A percentile compares a stretch with the other conserved stretches of the same genome.
Conservation (phyloP, 2,888 invertebrate genomes). For the Parascotia fuliginaria region DNA sequence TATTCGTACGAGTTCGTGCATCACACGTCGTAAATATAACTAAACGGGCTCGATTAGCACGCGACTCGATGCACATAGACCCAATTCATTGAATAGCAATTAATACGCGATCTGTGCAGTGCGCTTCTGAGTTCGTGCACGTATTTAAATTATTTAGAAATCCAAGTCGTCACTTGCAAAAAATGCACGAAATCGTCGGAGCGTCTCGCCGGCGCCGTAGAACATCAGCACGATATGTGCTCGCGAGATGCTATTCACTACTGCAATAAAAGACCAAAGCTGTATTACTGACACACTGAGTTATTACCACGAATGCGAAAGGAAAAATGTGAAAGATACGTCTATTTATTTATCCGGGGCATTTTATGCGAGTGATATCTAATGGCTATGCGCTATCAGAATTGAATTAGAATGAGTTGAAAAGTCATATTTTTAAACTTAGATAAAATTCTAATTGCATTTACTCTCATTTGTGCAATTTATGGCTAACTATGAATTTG, state of each 20-base stretch:
- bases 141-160: constrained; percentile 86
- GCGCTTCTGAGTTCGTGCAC: constrained; percentile 72
- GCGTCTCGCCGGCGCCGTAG: constrained; percentile 64
- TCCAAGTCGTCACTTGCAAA: constrained; percentile 79
- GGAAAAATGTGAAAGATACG: constrained; percentile 12
- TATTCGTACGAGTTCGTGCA: constrained; percentile 36
- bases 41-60: constrained; percentile 49
- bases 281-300: background rate
- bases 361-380: constrained; percentile 13
- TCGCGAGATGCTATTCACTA: constrained; percentile 15
- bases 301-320: background rate
- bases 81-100: constrained; percentile 69
- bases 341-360: constrained; percentile 4
- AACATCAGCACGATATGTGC: constrained; percentile 52
- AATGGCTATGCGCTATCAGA: constrained; percentile 1
- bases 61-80: constrained; percentile 64
- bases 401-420: constrained; percentile 7
- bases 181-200: constrained; percentile 80
- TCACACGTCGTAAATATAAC: constrained; percentile 43
- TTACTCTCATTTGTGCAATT: too few species aligned
- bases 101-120: constrained; percentile 63
- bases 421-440: constrained; percentile 10
- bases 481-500: too few species aligned
- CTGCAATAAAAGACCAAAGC: background rate
- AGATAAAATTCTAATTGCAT: background rate